These are phyloP conservation scores for Aphis gossypii DNA, from an alignment of 1,140 invertebrate species.

Conservation along the genomic window DNA sequence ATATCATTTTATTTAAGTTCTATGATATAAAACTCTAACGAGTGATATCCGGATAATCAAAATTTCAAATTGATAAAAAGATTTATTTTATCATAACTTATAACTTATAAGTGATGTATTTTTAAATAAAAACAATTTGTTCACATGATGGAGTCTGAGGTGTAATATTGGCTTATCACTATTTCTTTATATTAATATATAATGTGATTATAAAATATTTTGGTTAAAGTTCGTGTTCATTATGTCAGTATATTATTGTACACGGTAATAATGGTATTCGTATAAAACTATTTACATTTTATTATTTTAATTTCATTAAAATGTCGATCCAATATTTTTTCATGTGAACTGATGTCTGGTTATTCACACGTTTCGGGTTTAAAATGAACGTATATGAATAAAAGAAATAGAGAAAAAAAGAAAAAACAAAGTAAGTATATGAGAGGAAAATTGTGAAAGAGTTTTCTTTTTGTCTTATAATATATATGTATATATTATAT, in stretches of 20 bases:
- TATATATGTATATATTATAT: neutral
- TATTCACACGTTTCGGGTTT: slow-evolving; percentile 22
- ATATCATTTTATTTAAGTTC: too few relatives aligned
- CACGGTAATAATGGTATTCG: neutral
- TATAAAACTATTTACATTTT: neutral
- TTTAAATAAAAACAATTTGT: neutral
- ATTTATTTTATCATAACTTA: neutral
- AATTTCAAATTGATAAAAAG: too few relatives aligned
- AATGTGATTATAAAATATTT: neutral
- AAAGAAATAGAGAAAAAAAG: neutral
- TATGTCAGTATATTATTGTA: neutral
- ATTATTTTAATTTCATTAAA: neutral
- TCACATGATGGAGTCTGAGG: neutral
- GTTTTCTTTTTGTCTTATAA: slow-evolving; percentile 21
- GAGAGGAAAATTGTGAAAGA: neutral
- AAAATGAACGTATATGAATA: neutral
- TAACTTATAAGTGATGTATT: neutral
- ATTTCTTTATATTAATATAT: neutral
- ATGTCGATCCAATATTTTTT: slow-evolving; percentile 18
- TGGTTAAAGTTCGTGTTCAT: neutral
- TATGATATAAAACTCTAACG: too few relatives aligned
- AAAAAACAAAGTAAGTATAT: neutral
- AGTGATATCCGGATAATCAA: too few relatives aligned
- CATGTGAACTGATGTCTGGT: neutral
- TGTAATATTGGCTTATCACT: neutral